Conservation (phyloP, 2,113 vertebrate species). For the Myrmecobius fasciatus region DNA sequence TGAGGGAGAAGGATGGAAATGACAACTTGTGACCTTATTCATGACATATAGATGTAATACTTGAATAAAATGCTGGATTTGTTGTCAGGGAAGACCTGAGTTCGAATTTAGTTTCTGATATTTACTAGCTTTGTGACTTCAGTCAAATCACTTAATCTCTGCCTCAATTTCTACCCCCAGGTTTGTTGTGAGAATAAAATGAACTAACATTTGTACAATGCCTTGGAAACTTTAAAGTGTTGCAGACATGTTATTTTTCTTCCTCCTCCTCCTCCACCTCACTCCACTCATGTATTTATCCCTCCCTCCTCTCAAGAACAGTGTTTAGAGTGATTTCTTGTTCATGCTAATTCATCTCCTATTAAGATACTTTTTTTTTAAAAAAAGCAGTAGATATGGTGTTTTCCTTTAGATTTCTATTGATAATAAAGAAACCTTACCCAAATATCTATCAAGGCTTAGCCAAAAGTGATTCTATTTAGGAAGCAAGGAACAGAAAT, state of each 20-base stretch:
- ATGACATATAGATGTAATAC: not conserved
- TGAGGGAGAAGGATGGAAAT: not conserved
- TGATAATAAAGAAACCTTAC: not conserved
- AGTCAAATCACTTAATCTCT: not conserved
- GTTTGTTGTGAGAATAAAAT: not conserved
- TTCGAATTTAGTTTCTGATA: not conserved
- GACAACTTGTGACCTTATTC: not conserved
- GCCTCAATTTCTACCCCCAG: not conserved
- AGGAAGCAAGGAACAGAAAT: not conserved
- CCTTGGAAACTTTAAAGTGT: not conserved
- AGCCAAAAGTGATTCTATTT: not conserved
- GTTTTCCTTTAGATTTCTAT: conserved; percentile 13
- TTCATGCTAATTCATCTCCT: not conserved
- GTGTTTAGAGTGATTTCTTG: not conserved
- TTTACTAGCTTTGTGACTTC: not conserved
- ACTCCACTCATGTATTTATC: not conserved
- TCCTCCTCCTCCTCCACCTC: no score
- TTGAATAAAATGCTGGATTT: not conserved
- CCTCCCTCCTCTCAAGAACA: not conserved
- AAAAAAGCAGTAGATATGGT: not conserved
- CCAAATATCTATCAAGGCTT: not conserved
- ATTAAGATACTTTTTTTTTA: not conserved
- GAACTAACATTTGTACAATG: not conserved
- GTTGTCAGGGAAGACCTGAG: not conserved
- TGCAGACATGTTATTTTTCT: not conserved